A percentile compares a stretch with the other conserved stretches of the same genome.
These are phyloP conservation scores for Spilogale gracilis DNA, from an alignment of 2,113 vertebrate genomes.

Conservation along the genomic window DNA sequence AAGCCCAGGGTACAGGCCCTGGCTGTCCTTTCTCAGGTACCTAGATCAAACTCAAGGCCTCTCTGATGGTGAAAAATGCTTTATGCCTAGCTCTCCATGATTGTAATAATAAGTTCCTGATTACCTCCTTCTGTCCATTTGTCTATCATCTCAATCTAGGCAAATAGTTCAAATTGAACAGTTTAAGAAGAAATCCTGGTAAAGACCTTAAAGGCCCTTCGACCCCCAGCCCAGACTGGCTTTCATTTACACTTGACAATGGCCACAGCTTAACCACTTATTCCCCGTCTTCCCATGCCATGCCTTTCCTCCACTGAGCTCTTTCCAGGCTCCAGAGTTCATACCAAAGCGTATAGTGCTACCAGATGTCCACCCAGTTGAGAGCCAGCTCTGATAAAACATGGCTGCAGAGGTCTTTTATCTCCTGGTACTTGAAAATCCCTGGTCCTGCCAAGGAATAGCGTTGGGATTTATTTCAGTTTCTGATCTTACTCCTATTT, in stretches of 20 bases:
- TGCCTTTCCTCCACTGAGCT: neutral
- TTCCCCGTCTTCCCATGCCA: too few relatives aligned
- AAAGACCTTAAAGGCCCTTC: neutral
- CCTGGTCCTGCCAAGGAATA: neutral
- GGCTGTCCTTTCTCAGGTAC: neutral
- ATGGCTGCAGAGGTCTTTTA: neutral
- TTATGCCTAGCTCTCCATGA: neutral
- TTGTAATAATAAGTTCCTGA: neutral
- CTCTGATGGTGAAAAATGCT: neutral
- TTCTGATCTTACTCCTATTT: neutral
- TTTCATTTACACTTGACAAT: neutral
- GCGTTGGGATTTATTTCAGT: neutral
- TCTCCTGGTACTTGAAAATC: neutral
- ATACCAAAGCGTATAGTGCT: neutral
- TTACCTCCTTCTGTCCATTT: neutral
- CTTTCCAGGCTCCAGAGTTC: neutral
- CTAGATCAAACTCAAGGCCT: neutral
- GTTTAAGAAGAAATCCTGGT: slow-evolving; percentile 34
- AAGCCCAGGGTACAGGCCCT: neutral
- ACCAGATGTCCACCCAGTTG: neutral
- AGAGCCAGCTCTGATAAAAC: neutral
- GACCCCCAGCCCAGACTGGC: neutral
- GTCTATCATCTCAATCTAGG: neutral
- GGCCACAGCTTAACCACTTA: neutral
- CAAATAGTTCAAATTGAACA: neutral